A percentile compares a stretch with the other conserved stretches of the same genome.
Evolutionary conservation across 92 coral and sea anemone genomes (phyloP).

Genomic region (Ricordea florida): DNA sequence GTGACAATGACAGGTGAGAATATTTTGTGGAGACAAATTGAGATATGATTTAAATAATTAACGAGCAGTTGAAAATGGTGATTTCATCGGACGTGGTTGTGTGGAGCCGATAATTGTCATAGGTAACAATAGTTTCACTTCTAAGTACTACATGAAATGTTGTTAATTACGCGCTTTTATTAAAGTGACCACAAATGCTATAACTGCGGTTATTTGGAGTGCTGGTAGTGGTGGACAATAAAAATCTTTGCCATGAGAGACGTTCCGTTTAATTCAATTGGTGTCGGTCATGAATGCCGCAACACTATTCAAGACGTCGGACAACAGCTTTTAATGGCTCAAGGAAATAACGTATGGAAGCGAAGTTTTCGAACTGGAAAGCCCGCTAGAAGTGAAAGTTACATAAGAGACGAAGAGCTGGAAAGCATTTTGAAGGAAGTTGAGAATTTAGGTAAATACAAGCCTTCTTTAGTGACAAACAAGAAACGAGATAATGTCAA

Average conservation of each 20-base stretch:
- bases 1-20: not conserved
- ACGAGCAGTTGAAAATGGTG: not conserved
- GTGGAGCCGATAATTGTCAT: not conserved
- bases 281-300: too few species aligned
- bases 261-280: too few species aligned
- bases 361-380: not conserved
- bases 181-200: too few species aligned
- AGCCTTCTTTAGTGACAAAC: slow-evolving; percentile 8
- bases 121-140: not conserved
- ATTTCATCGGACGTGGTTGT: not conserved
- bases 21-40: not conserved
- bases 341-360: not conserved
- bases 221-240: too few species aligned
- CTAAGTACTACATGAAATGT: not conserved
- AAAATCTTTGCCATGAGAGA: too few species aligned
- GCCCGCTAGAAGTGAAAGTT: not conserved
- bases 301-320: not conserved
- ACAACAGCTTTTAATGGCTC: slow-evolving; percentile 1
- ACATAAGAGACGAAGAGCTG: slow-evolving; percentile 24
- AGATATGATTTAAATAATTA: not conserved
- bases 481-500: not conserved
- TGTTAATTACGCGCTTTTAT: too few species aligned
- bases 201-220: too few species aligned
- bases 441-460: not conserved
- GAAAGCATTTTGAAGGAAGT: slow-evolving; percentile 25